These are phyloP conservation scores for Molanna angustata DNA, from an alignment of 2,888 invertebrate species.

Conservation along the genomic window DNA sequence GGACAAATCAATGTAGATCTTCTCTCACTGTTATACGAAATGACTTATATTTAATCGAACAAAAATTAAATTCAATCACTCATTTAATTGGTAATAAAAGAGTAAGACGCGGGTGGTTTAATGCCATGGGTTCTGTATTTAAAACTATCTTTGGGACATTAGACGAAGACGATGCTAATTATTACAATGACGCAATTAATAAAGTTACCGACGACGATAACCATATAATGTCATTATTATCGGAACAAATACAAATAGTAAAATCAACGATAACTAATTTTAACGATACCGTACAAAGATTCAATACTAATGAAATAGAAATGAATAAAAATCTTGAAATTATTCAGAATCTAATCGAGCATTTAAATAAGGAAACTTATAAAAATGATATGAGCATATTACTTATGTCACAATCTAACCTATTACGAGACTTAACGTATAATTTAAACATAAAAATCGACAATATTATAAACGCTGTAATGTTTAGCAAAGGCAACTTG, in stretches of 20 bases:
- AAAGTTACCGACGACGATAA: slow-evolving; percentile 26
- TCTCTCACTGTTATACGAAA: no score
- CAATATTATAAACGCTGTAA: slow-evolving; percentile 22
- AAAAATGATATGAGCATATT: neutral
- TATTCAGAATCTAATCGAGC: slow-evolving; percentile 23
- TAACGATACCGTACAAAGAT: slow-evolving; percentile 26
- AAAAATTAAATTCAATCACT: neutral
- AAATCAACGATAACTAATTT: slow-evolving; percentile 28
- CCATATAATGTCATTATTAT: slow-evolving; percentile 23
- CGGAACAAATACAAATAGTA: slow-evolving; percentile 30
- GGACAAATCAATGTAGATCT: no score
- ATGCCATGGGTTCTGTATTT: neutral
- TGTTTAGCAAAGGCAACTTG: slow-evolving; percentile 27
- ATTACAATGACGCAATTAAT: slow-evolving; percentile 29
- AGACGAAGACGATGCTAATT: no score
- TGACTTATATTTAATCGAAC: neutral
- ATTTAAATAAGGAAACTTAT: neutral
- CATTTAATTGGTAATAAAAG: slow-evolving; percentile 1
- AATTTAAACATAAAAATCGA: neutral
- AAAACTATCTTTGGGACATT: no score
- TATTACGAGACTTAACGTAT: neutral
- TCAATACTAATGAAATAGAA: slow-evolving; percentile 29
- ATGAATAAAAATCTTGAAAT: no score
- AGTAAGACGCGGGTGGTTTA: neutral
- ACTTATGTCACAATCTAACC: neutral